Conservation (phyloP, 2,113 vertebrate genomes). For the Acrocephalus arundinaceus region DNA sequence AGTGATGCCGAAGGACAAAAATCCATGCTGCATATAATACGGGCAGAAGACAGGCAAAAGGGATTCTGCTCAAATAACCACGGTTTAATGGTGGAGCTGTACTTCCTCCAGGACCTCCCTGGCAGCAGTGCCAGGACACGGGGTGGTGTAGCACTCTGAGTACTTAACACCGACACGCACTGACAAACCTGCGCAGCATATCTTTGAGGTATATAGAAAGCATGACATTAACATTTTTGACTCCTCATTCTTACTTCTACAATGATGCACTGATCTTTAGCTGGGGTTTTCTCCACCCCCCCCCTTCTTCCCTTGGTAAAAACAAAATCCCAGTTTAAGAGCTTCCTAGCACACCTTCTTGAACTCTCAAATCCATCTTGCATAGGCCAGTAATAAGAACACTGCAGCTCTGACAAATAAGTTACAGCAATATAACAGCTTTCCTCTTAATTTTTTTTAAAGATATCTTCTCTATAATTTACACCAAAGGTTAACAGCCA, state of each 20-base stretch:
- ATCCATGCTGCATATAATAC: slow-evolving; percentile 42
- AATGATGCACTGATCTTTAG: neutral
- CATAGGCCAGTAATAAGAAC: slow-evolving; percentile 71
- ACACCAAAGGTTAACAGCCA: slow-evolving; percentile 62
- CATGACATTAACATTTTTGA: slow-evolving; percentile 24
- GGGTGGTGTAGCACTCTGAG: neutral
- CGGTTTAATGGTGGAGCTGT: neutral
- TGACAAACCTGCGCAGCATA: slow-evolving; percentile 26
- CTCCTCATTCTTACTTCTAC: slow-evolving; percentile 10
- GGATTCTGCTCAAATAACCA: slow-evolving; percentile 47
- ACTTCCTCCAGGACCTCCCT: neutral
- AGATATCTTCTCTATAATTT: slow-evolving; percentile 69
- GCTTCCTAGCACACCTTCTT: slow-evolving; percentile 28
- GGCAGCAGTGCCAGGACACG: neutral
- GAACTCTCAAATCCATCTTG: slow-evolving; percentile 52
- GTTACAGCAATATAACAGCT: slow-evolving; percentile 68
- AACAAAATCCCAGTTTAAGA: slow-evolving; percentile 37
- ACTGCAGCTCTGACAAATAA: slow-evolving; percentile 74
- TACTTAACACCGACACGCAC: neutral
- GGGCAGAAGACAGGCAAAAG: slow-evolving; percentile 51
- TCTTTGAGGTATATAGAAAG: slow-evolving; percentile 77
- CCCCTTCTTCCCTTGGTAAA: neutral
- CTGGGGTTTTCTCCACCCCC: neutral
- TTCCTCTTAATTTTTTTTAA: slow-evolving; percentile 56
- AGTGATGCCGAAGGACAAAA: slow-evolving; percentile 52